These are phyloP conservation scores for Gorsachius goisagi DNA, from an alignment of 2,113 vertebrate species.

Conservation along the genomic window DNA sequence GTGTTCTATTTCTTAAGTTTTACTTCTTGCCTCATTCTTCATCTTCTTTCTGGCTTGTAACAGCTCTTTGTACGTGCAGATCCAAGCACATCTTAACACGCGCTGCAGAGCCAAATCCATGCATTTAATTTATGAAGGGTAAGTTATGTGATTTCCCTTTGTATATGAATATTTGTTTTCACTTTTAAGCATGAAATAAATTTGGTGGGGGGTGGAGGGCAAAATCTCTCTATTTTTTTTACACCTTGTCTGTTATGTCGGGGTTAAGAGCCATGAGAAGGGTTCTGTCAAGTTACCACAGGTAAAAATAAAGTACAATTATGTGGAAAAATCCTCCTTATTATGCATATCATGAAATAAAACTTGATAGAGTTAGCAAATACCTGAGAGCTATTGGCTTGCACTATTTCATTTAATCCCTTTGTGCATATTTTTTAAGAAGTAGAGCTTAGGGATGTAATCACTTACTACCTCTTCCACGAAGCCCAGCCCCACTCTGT, in stretches of 20 bases:
- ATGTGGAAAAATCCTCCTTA: not conserved
- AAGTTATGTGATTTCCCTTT: not conserved
- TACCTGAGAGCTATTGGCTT: not conserved
- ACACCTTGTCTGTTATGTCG: not conserved
- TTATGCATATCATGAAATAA: not conserved
- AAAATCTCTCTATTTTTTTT: not conserved
- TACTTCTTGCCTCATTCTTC: not conserved
- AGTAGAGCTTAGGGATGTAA: not conserved
- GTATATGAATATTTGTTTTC: not conserved
- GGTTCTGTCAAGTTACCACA: not conserved
- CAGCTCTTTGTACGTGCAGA: not conserved
- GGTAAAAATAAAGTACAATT: not conserved
- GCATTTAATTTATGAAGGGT: not conserved
- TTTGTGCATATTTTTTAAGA: not conserved
- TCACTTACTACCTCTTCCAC: not conserved
- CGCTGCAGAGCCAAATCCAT: not conserved
- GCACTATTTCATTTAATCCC: not conserved
- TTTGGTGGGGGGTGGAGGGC: fast-evolving
- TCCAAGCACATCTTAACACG: not conserved
- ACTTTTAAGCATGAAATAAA: not conserved
- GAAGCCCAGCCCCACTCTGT: not conserved
- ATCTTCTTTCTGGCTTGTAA: not conserved
- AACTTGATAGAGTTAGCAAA: not conserved
- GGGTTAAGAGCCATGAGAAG: not conserved
- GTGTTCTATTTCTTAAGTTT: not conserved